A percentile compares a stretch with the other conserved stretches of the same genome.
Evolutionary conservation across 2,797 vertebrate species (phyloP).

Genomic region (Austrolebias charrua): DNA sequence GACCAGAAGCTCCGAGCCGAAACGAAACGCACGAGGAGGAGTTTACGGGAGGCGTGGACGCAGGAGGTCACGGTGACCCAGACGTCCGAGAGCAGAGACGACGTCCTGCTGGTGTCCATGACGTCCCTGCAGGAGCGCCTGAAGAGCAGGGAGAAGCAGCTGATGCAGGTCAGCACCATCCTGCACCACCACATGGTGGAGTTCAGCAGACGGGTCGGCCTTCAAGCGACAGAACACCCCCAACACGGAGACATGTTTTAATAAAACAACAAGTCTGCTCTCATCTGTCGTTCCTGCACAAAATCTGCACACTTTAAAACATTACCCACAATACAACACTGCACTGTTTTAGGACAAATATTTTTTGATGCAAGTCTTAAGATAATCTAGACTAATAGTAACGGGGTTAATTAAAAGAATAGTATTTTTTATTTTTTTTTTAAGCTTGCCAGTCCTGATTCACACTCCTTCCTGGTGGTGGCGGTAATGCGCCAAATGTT

Average conservation of each 20-base stretch:
- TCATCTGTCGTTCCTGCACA: background rate
- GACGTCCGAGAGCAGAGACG: slow-evolving; percentile 12
- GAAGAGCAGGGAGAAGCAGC: slow-evolving; percentile 27
- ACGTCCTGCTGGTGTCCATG: slow-evolving; percentile 12
- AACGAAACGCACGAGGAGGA: slow-evolving; percentile 17
- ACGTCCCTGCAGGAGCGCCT: slow-evolving; percentile 6
- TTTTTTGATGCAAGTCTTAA: too few relatives aligned
- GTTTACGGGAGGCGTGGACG: slow-evolving; percentile 46
- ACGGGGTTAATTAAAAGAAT: too few relatives aligned
- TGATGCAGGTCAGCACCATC: slow-evolving; percentile 9
- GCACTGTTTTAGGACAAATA: too few relatives aligned
- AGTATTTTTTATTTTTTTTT: too few relatives aligned
- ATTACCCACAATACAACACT: background rate
- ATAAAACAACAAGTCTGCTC: too few relatives aligned
- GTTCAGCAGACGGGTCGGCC: slow-evolving; percentile 55
- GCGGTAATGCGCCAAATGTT: too few relatives aligned
- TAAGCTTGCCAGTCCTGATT: too few relatives aligned
- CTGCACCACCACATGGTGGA: slow-evolving; percentile 44
- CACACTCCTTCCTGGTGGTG: too few relatives aligned
- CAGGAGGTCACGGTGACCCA: slow-evolving; percentile 15
- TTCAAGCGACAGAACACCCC: background rate
- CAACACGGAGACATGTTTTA: background rate
- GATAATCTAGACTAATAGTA: background rate
- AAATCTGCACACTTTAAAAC: too few relatives aligned
- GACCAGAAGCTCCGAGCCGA: slow-evolving; percentile 15